These are phyloP conservation scores for Castor canadensis DNA, from an alignment of 2,113 vertebrate genomes.

Conservation along the genomic window DNA sequence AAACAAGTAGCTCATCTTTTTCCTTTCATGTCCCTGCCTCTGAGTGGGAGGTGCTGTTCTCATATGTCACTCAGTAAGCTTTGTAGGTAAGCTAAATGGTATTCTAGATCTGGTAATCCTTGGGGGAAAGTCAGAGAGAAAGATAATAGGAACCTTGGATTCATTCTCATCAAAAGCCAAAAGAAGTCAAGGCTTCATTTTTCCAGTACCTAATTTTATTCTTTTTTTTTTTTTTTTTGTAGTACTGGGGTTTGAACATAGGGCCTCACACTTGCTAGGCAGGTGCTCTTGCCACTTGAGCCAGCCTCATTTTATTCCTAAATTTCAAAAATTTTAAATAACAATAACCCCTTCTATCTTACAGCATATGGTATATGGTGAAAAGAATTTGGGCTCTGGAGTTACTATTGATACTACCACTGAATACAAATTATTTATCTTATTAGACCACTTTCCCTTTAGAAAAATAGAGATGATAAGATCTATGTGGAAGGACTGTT, in stretches of 20 bases:
- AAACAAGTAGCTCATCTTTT: not conserved
- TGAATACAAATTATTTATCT: not conserved
- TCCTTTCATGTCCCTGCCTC: not conserved
- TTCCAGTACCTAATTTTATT: no score
- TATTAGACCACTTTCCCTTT: not conserved
- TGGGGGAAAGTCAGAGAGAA: not conserved
- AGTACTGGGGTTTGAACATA: no score
- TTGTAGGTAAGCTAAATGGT: slow-evolving; percentile 26
- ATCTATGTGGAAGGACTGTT: not conserved
- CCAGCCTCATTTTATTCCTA: slow-evolving; percentile 34
- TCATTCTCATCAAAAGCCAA: not conserved
- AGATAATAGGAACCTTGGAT: not conserved
- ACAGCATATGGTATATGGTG: not conserved
- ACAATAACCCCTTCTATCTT: not conserved
- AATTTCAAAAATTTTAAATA: slow-evolving; percentile 5
- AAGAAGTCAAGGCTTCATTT: not conserved
- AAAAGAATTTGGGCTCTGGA: not conserved
- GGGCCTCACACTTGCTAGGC: no score
- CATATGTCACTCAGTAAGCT: not conserved
- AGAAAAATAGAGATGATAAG: not conserved
- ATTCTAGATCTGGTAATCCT: not conserved
- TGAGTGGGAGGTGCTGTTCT: not conserved
- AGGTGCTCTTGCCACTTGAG: no score
- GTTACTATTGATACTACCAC: not conserved
- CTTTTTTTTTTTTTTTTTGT: no score